A percentile compares a stretch with the other conserved stretches of the same genome.
Conservation (phyloP, 2,113 vertebrate species). For the Mohoua ochrocephala region DNA sequence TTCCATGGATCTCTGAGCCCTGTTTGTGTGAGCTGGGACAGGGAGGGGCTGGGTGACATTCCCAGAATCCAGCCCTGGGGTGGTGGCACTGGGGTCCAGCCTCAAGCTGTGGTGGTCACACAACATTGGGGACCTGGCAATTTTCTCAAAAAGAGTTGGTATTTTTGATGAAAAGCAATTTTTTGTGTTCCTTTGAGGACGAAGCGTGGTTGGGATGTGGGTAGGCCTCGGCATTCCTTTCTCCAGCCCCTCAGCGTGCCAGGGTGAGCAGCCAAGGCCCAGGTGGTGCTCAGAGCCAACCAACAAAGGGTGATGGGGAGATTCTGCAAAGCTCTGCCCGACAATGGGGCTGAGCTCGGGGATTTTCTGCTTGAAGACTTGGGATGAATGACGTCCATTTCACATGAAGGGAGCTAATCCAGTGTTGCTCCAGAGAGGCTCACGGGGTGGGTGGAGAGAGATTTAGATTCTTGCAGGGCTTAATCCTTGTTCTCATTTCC, state of each 20-base stretch:
- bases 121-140: neutral
- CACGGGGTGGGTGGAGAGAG: neutral
- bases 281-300: neutral
- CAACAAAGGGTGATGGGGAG: neutral
- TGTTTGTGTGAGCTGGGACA: neutral
- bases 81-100: neutral
- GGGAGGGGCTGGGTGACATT: neutral
- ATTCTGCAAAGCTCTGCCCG: neutral
- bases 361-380: constrained; percentile 20
- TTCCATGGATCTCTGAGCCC: neutral
- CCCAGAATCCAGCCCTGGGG: neutral
- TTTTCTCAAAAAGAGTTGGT: neutral
- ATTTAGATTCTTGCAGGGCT: constrained; percentile 30
- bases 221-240: neutral
- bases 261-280: neutral
- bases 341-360: neutral
- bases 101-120: neutral
- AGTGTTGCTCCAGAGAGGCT: neutral
- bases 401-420: constrained; percentile 15
- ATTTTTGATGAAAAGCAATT: neutral
- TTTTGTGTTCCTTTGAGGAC: neutral
- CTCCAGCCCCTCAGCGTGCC: neutral
- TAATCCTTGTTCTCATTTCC: constrained; percentile 32
- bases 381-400: neutral
- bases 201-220: fast-evolving